Base-by-base conservation (phyloP, 2,113 vertebrate genomes). In the Sceloporus tristichus region DNA sequence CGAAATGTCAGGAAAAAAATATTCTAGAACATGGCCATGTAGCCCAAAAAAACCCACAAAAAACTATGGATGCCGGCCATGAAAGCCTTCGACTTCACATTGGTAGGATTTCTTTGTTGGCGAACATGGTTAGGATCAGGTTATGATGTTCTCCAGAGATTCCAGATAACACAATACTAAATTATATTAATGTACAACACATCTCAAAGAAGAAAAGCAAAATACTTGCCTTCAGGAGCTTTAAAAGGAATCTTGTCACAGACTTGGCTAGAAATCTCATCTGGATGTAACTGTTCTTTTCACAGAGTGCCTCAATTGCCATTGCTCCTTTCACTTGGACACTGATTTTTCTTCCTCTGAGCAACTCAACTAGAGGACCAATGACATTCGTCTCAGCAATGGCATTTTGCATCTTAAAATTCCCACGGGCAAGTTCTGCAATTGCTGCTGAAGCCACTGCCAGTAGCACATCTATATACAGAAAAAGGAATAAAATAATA, bases 201-300 rank as follows among this genome's bases (percentile, higher is more conserved):
- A 34, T 40, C 87, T 48, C 53, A 54, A 84, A 74, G 77, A 71
- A 83, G 11, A 4, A 79, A 38, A 78, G 27, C 34, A 2, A 88
- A 86, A 86, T 68, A 83, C 83, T 82, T 96, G 97, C 97, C 97
- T 97, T 97, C n/a, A 97, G 87, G 40, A 97, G 96, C 77, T 95
- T 95, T 80, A 97, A 88, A 54, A 98, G 96, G 66, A 96, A 93
- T 65, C 92, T 96, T 54, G 92, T 90, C 82, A 96, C 90, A 8
- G 94, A 94, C 66, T 82, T 92, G 73, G 95, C 92, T 87, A 97
- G 92, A 91, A 97, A 98, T 8, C 77, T 90, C 82, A 92, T 95
- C 92, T 97, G 97, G 77, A 96, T 95, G 5, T 10, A 27, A n/a
- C 94, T 68, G 86, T 98, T 98, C 59, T 89, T 62, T 71, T 94